Evolutionary conservation across 2,797 vertebrate genomes (phyloP).

Genomic region (Poliocrania exsul): DNA sequence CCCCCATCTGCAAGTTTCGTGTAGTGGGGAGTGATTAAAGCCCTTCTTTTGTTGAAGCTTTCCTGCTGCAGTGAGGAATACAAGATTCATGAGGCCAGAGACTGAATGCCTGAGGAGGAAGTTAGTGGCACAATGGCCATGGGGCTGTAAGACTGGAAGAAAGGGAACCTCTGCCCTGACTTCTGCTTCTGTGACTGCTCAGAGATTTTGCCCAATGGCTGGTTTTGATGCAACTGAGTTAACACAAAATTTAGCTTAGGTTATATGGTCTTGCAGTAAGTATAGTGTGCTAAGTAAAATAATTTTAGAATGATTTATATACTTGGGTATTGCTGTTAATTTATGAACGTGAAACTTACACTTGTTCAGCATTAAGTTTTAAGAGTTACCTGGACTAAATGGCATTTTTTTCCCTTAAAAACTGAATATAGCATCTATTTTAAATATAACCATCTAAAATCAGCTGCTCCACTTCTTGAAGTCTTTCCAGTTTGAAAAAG

Average conservation of each 20-base stretch:
- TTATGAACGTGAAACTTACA: not conserved
- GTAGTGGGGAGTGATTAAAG: not conserved
- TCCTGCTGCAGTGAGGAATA: not conserved
- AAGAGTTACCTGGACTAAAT: not conserved
- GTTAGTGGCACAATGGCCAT: accelerated
- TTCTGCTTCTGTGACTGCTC: not conserved
- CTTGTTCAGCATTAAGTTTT: not conserved
- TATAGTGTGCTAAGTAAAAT: not conserved
- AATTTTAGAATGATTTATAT: not conserved
- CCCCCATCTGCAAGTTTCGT: not conserved
- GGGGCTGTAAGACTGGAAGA: not conserved
- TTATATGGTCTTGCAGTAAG: not conserved
- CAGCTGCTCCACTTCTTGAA: constrained; percentile 3
- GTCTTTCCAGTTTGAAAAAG: not conserved
- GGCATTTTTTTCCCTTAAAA: not conserved
- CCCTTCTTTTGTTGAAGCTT: not conserved
- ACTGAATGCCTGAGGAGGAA: accelerated
- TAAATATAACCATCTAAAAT: not conserved
- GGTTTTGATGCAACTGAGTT: not conserved
- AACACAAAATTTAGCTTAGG: not conserved
- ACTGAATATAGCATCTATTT: not conserved
- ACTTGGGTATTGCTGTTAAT: not conserved
- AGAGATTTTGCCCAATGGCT: not conserved
- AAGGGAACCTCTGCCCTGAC: not conserved
- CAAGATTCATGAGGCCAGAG: not conserved